phyloP scores from a whole-genome alignment of 2,113 vertebrate species.

The Oostethus manadensis region DNA sequence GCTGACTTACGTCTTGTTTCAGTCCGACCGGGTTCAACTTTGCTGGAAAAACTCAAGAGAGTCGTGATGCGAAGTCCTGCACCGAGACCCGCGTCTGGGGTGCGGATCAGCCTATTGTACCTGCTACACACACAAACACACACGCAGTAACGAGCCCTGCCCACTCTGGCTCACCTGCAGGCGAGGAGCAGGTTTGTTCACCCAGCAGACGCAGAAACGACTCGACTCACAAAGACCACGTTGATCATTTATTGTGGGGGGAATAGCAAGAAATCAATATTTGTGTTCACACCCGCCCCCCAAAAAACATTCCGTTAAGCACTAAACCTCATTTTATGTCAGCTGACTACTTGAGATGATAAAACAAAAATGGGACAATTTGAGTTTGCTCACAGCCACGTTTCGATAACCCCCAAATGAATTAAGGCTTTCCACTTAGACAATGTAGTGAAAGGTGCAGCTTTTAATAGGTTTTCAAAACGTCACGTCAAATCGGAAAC shows the following conservation, averaged over 20 bases:
- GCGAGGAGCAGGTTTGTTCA: constrained; percentile 31
- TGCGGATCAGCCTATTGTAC: constrained; percentile 33
- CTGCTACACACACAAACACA: constrained; percentile 27
- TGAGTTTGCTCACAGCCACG: constrained; percentile 5
- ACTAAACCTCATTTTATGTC: too few species aligned
- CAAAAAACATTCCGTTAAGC: background rate
- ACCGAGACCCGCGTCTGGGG: constrained; percentile 6
- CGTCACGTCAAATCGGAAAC: background rate
- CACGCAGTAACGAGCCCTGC: constrained; percentile 13
- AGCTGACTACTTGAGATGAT: background rate
- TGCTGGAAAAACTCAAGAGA: background rate
- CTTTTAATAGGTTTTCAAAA: constrained; percentile 43
- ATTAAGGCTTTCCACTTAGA: constrained; percentile 30
- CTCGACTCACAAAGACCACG: background rate
- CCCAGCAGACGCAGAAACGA: background rate
- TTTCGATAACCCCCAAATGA: background rate
- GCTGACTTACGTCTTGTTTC: background rate
- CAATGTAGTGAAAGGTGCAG: constrained; percentile 40
- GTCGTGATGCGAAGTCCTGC: background rate
- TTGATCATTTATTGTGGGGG: background rate
- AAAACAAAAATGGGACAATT: background rate
- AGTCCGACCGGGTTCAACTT: background rate
- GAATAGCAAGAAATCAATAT: background rate
- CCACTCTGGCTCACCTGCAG: constrained; percentile 40
- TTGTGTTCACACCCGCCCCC: background rate